Evolutionary conservation across 2,888 invertebrate genomes (phyloP).

Genomic region (Adineta ricciae): DNA sequence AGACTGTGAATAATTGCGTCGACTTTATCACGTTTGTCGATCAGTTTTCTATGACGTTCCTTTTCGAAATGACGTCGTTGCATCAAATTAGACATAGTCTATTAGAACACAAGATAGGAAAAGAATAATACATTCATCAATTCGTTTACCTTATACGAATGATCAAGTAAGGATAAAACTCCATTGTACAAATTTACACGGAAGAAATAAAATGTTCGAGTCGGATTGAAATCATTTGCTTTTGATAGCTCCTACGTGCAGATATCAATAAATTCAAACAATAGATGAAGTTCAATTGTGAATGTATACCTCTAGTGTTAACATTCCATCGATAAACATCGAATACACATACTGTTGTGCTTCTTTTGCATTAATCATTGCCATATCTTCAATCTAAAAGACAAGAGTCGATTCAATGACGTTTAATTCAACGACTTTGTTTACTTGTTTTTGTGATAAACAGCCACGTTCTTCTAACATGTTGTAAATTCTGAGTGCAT

Average conservation of each 20-base stretch:
- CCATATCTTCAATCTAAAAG: conserved; percentile 70
- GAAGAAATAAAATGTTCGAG: conserved; percentile 69
- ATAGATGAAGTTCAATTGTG: too few species aligned
- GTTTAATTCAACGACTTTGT: neutral
- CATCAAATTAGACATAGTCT: conserved; percentile 17
- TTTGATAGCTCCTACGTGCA: conserved; percentile 53
- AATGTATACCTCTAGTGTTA: conserved; percentile 56
- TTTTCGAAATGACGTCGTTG: neutral
- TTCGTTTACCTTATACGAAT: neutral
- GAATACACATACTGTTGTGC: conserved; percentile 76
- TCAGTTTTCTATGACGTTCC: conserved; percentile 14
- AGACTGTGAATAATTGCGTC: conserved; percentile 14
- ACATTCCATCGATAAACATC: conserved; percentile 53
- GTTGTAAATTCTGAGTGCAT: conserved; percentile 58
- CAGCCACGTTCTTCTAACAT: conserved; percentile 68
- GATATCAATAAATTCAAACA: too few species aligned
- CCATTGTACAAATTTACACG: conserved; percentile 52
- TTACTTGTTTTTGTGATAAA: conserved; percentile 65
- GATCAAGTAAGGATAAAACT: conserved; percentile 17
- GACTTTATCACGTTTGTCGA: conserved; percentile 15
- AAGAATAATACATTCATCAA: too few species aligned
- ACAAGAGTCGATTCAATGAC: neutral
- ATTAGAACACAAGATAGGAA: too few species aligned
- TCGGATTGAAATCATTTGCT: conserved; percentile 59
- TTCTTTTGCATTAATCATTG: conserved; percentile 85